Evolutionary conservation across 2,888 invertebrate genomes (phyloP).

Genomic region (Eubasilissa splendida): DNA sequence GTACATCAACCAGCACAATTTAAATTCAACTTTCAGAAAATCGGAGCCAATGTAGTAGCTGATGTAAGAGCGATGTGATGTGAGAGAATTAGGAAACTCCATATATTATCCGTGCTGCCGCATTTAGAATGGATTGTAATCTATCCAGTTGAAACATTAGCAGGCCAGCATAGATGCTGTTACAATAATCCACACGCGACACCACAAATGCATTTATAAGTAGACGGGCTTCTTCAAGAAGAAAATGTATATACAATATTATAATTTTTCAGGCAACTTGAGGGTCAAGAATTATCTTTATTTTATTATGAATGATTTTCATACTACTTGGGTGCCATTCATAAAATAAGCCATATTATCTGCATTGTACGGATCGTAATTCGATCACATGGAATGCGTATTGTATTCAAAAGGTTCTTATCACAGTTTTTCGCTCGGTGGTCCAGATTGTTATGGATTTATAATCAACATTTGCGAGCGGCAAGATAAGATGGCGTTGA

Average conservation of each 20-base stretch:
- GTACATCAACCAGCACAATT: too few relatives aligned
- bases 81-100: too few relatives aligned
- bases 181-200: too few relatives aligned
- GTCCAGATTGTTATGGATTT: conserved; percentile 18
- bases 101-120: too few relatives aligned
- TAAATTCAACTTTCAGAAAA: too few relatives aligned
- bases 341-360: conserved; percentile 13
- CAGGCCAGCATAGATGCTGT: too few relatives aligned
- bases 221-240: neutral
- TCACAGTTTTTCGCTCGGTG: conserved; percentile 8
- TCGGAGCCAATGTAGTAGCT: too few relatives aligned
- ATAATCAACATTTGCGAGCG: conserved; percentile 1
- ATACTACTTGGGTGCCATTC: neutral
- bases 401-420: conserved; percentile 19
- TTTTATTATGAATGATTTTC: too few relatives aligned
- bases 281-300: neutral
- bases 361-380: neutral
- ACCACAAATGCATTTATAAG: too few relatives aligned
- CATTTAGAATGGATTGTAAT: too few relatives aligned
- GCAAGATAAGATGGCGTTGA: conserved; percentile 9
- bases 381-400: conserved; percentile 24
- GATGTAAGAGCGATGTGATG: too few relatives aligned
- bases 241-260: neutral
- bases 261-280: neutral
- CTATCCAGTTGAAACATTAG: too few relatives aligned